Evolutionary conservation across 2,113 vertebrate genomes (phyloP).

Genomic region (Chaetodon auriga): DNA sequence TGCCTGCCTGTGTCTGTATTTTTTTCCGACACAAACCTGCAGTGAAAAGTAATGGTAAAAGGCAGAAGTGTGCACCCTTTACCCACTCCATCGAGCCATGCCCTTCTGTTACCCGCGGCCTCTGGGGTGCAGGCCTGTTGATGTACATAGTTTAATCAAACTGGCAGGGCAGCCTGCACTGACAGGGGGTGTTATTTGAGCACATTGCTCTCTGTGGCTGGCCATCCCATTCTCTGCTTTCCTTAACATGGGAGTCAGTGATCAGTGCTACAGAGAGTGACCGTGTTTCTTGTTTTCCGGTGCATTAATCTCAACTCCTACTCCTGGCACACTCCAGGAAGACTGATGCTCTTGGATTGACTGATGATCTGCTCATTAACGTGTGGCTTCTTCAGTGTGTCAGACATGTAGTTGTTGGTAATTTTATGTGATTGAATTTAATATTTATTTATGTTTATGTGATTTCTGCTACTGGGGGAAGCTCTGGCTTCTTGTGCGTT

Average conservation of each 20-base stretch:
- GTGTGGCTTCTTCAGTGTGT: not conserved
- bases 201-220: conserved; percentile 54
- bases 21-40: conserved; percentile 45
- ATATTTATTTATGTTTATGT: conserved; percentile 3
- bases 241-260: conserved; percentile 31
- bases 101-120: conserved; percentile 56
- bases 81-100: conserved; percentile 43
- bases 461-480: not conserved
- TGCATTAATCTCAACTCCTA: not conserved
- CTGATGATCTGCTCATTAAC: conserved; percentile 6
- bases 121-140: conserved; percentile 56
- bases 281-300: conserved; percentile 5
- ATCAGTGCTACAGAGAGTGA: conserved; percentile 15
- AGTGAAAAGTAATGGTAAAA: conserved; percentile 58
- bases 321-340: not conserved
- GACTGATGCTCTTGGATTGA: conserved; percentile 9
- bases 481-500: conserved; percentile 8
- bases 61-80: conserved; percentile 56
- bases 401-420: not conserved
- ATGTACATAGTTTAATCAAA: conserved; percentile 72
- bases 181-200: conserved; percentile 62
- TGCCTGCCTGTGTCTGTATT: conserved; percentile 23
- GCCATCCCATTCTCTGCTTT: conserved; percentile 25
- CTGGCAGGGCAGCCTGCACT: conserved; percentile 60
- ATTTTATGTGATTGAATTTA: not conserved